Evolutionary conservation across 2,797 vertebrate genomes (phyloP), one percentile per base, ranked within the genome.

Genomic region (Spheniscus humboldti): DNA sequence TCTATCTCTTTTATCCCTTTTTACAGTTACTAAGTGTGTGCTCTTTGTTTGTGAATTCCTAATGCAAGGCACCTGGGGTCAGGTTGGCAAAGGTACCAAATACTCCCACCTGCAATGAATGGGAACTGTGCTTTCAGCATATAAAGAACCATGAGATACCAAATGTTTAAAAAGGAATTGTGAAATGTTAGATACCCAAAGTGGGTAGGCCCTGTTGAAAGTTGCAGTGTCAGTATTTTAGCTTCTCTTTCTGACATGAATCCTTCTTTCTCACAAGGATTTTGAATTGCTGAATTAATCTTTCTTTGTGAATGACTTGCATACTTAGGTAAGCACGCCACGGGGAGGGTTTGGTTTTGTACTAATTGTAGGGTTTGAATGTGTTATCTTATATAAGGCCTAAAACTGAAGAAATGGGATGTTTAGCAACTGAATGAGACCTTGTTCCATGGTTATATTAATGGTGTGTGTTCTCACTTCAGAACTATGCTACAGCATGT

Each of bases 41-140:
- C 48, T 94, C 90, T 92, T 92, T 93, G 88, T 94, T 95, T 83
- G 78, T 95, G 94, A 94, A 94, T 96, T 95, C 62, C 82, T 96
- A 84, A 89, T 27, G 20, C 30, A 72, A 92, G 86, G 85, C 92
- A 96, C 66, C 91, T 90, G 73, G 91, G 89, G 84, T 93, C 82
- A 95, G 75, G 82, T 53, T 92, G 92, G 88, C 92, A 96, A 83
- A 95, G 55, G 78, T 88, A 78, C 60, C 76, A 92, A 90, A 92
- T 66, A 88, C 91, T 94, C 84, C 92, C 72, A 95, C 89, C 92
- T 84, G 82, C 83, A 96, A 90, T 24, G 50, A 90, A 86, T 35
- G 41, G 69, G 52, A 96, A 27, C 89, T 45, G 52, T 81, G 85
- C 69, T 96, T 88, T 90, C 82, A 92, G 68, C 57, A 27, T 67